Percentiles rank a stretch among this genome's conserved stretches.
Evolutionary conservation across 2,797 vertebrate species (phyloP).

Genomic region (Fistularia tabacaria): DNA sequence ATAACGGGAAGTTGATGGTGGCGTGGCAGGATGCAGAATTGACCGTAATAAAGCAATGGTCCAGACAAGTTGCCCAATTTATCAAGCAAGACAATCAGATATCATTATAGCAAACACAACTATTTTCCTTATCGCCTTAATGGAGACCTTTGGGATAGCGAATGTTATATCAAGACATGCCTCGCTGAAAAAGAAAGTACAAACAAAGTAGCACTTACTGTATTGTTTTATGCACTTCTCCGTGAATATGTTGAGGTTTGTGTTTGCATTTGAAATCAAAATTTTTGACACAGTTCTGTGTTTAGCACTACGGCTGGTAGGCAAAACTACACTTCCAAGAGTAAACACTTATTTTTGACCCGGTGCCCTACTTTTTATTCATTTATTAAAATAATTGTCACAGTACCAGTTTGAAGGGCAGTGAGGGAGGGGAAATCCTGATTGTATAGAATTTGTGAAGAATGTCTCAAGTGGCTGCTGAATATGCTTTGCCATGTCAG

Average conservation of each 20-base stretch:
- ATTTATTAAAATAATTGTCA: neutral
- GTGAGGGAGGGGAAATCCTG: conserved; percentile 1
- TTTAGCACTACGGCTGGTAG: conserved; percentile 31
- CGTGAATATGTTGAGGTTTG: conserved; percentile 24
- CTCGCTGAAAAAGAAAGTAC: conserved; percentile 30
- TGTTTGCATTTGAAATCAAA: conserved; percentile 44
- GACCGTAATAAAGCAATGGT: conserved; percentile 26
- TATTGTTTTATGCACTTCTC: conserved; percentile 32
- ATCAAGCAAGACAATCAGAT: conserved; percentile 17
- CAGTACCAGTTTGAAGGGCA: neutral
- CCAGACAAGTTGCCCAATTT: conserved; percentile 22
- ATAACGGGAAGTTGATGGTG: conserved; percentile 25
- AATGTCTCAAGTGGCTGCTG: no score
- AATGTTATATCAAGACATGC: conserved; percentile 37
- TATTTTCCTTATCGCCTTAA: conserved; percentile 43
- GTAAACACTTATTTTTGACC: conserved; percentile 28
- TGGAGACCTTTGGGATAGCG: conserved; percentile 33
- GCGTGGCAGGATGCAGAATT: conserved; percentile 38
- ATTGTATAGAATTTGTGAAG: no score
- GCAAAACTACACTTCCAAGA: conserved; percentile 13
- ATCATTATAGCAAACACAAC: conserved; percentile 11
- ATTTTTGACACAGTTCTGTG: conserved; percentile 36
- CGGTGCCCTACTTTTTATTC: conserved; percentile 31
- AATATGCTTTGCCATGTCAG: neutral
- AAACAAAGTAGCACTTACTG: conserved; percentile 50